Conservation (phyloP, 2,888 invertebrate species). For the Parnassius smintheus region DNA sequence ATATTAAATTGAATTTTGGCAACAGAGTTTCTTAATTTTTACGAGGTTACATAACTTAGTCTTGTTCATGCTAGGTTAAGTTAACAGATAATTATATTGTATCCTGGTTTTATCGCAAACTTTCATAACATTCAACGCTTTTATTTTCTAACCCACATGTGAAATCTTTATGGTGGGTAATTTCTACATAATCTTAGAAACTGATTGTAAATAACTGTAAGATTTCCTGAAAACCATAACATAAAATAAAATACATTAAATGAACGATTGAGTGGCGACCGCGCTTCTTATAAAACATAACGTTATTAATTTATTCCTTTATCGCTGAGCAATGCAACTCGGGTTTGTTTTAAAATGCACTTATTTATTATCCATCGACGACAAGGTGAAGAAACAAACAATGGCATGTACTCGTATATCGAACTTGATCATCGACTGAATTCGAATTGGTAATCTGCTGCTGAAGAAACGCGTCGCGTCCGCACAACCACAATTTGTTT, state of each 20-base stretch:
- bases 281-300: constrained; percentile 2
- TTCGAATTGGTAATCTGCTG: constrained; percentile 1
- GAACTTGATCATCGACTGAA: background rate
- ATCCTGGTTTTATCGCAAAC: no score
- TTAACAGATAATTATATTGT: no score
- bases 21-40: no score
- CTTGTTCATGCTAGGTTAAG: no score
- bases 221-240: no score
- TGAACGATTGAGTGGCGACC: constrained; percentile 5
- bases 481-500: background rate
- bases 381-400: background rate
- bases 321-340: background rate
- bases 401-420: background rate
- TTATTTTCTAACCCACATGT: no score
- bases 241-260: background rate
- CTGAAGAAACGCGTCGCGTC: background rate
- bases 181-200: no score
- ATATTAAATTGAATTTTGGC: no score
- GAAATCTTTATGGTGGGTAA: no score
- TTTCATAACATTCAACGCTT: no score
- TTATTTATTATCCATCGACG: constrained; percentile 7
- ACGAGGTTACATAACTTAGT: no score
- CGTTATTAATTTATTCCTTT: constrained; percentile 4
- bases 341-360: constrained; percentile 5
- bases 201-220: no score